Base-by-base conservation (phyloP, 2,797 vertebrate species). In the Anguilla megastoma region DNA sequence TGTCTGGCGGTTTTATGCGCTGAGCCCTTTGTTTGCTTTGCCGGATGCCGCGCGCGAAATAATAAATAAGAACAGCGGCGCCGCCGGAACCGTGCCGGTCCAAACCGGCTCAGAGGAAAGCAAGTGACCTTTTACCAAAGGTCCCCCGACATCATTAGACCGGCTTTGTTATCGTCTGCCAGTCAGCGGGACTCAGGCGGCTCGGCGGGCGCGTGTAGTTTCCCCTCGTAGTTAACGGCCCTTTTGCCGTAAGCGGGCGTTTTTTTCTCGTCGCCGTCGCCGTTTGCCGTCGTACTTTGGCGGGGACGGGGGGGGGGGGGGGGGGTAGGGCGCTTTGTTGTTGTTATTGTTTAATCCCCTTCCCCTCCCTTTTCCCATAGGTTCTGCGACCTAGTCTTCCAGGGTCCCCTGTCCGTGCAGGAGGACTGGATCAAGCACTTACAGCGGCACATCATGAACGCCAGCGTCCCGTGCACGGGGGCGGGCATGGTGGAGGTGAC, bases 341-440 rank as follows among this genome's bases (percentile, higher is more conserved):
- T 41, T 58, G 16, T 58, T 58, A 18, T 58, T 16, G 41, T 69
- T 7, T 85, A 86, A 79, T 33, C 63, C 14, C 60, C 10, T 71
- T 2, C 27, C 82, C n/a, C 41, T 63, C 0, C 60, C 18, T 80
- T 18, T 36, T 18, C 69, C 41, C 41, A 5, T 45, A 88, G 98
- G 97, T 99, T 99, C 96, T 99, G 98, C 95, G 98, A 99, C 96
- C 96, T 99, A 93, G 98, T 99, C 96, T 99, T 99, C 97, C 98
- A 99, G 95, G 98, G 98, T 94, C 98, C 98, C 41, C 93, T 99
- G 93, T 99, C 98, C 91, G 98, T 99, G 93, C 98, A 99, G 96
- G 98, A 99, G 96, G 98, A 99, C 96, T 99, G 98, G 98, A 98
- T 99, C 92, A 99, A 99, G 95, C 98, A 99, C 96, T 97, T 99